Conservation (phyloP, 2,113 vertebrate genomes). For the Eulemur rufifrons region DNA sequence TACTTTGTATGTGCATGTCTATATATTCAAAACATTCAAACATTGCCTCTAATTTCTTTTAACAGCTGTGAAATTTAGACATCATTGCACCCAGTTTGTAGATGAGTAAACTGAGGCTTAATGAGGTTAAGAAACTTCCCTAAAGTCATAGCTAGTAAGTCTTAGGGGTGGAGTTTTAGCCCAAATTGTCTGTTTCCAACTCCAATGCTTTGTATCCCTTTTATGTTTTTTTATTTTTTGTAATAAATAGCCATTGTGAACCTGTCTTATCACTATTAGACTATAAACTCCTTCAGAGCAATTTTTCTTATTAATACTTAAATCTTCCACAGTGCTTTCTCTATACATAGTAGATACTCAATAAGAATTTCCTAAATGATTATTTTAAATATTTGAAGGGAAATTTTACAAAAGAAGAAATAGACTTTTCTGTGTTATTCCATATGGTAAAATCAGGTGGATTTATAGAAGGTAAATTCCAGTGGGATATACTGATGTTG, state of each 20-base stretch:
- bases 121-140: neutral
- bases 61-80: neutral
- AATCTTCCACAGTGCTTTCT: neutral
- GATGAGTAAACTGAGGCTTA: neutral
- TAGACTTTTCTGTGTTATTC: neutral
- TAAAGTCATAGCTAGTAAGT: neutral
- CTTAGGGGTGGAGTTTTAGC: neutral
- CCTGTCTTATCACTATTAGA: neutral
- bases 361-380: neutral
- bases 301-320: conserved; percentile 2
- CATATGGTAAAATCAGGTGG: neutral
- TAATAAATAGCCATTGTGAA: neutral
- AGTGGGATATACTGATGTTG: neutral
- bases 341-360: neutral
- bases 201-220: neutral
- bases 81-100: neutral
- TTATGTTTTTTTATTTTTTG: neutral
- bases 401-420: neutral
- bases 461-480: neutral
- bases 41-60: neutral
- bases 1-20: neutral
- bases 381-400: neutral
- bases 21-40: neutral
- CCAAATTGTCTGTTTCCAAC: neutral
- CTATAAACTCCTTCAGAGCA: neutral